Evolutionary conservation across 2,888 invertebrate genomes (phyloP), one percentile per base, ranked within the genome.

Genomic region (Cataglyphis livida): DNA sequence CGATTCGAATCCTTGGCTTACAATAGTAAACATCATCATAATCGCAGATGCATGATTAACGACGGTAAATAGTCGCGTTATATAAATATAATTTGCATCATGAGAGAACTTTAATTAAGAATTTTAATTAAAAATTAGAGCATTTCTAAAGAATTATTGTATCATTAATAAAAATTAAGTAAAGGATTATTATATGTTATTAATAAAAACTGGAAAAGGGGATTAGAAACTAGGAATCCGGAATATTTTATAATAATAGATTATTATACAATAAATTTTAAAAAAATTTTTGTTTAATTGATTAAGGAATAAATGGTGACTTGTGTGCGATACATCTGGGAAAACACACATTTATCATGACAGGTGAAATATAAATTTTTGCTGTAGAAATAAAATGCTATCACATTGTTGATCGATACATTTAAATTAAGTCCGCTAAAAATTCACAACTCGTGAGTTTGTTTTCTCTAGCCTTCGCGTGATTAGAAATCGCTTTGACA

Each of bases 401-500:
- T 38, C 38, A 38, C 12, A 12, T 28, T 65, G 15, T 75, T n/a
- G 15, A 25, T 12, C 0, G 38, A 25, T 5, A n/a, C n/a, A 38
- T 57, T 6, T n/a, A 48, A 6, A 15, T n/a, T 5, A 57, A 65
- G 65, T 41, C 9, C 0, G n/a, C 57, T 65, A 41, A 57, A 65
- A 66, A 76, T 76, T 51, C 0, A 18, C 4, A 25, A 25, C 18
- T 25, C 12, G n/a, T 66, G 38, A 76, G 54, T 66, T 61, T 44
- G 59, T 41, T 68, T 81, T 57, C 41, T 38, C 32, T 64, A 83
- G 83, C 84, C 84, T 89, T 89, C 71, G 85, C 86, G 81, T 87
- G 83, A 85, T 81, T 73, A 32, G 74, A 81, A 86, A 86, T 85
- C 78, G n/a, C n/a, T 38, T 54, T 54, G 28, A 51, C 32, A 74